A percentile compares a stretch with the other conserved stretches of the same genome.
These are phyloP conservation scores for Stenolophus ochropezus DNA, from an alignment of 2,888 invertebrate genomes.

Conservation along the genomic window DNA sequence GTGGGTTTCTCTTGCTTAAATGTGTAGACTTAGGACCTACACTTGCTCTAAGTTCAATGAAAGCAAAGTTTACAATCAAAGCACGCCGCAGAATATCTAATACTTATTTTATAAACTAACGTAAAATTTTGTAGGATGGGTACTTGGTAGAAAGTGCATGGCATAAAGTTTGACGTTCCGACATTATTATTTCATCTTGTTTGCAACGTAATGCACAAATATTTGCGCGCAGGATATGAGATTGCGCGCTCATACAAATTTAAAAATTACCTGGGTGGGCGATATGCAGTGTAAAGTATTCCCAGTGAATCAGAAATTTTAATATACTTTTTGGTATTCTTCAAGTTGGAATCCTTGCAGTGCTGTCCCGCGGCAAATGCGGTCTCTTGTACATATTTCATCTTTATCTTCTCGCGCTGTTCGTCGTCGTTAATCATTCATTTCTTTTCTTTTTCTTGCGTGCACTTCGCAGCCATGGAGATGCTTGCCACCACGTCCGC, in stretches of 20 bases:
- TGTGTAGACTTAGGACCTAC: background rate
- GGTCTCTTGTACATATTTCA: slow-evolving; percentile 55
- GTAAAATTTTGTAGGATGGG: background rate
- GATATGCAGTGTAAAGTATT: slow-evolving; percentile 35
- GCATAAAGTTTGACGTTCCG: slow-evolving; percentile 1
- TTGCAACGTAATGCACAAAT: slow-evolving; percentile 19
- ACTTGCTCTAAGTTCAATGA: background rate
- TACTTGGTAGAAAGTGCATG: background rate
- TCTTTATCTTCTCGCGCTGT: slow-evolving; percentile 56
- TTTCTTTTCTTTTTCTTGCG: slow-evolving; percentile 61
- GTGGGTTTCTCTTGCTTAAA: background rate
- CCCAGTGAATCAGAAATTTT: slow-evolving; percentile 50
- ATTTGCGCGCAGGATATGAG: slow-evolving; percentile 5
- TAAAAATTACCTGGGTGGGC: slow-evolving; percentile 29
- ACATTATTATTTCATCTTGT: slow-evolving; percentile 27
- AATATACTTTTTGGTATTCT: slow-evolving; percentile 50
- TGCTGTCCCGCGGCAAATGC: slow-evolving; percentile 45
- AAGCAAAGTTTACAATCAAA: background rate
- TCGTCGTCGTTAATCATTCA: slow-evolving; percentile 49
- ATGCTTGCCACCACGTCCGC: background rate
- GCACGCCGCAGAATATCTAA: background rate
- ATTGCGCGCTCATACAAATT: slow-evolving; percentile 29
- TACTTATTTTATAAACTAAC: background rate
- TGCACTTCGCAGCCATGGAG: slow-evolving; percentile 5
- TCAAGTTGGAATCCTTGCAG: slow-evolving; percentile 45